A percentile compares a stretch with the other conserved stretches of the same genome.
These are phyloP conservation scores for Imbricaverruca yamaguchii DNA, from an alignment of 2,888 invertebrate genomes.

Conservation along the genomic window DNA sequence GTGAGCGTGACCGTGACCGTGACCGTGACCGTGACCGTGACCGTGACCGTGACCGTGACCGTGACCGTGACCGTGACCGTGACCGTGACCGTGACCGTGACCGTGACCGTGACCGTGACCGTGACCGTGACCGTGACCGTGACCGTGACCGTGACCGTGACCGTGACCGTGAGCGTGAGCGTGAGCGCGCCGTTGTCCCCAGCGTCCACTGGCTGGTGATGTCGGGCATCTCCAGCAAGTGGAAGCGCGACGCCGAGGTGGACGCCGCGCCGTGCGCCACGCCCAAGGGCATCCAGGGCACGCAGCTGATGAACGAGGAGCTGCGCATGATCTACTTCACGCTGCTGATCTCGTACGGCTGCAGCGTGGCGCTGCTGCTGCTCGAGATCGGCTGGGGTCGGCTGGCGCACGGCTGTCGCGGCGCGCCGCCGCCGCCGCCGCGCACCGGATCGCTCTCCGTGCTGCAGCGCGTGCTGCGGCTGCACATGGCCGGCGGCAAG, in stretches of 20 bases:
- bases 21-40: too few relatives aligned
- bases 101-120: too few relatives aligned
- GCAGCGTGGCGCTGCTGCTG: not conserved
- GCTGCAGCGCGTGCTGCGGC: slow-evolving; percentile 9
- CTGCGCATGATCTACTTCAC: slow-evolving; percentile 71
- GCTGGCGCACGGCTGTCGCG: not conserved
- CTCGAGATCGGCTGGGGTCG: slow-evolving; percentile 33
- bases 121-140: too few relatives aligned
- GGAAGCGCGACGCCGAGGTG: slow-evolving; percentile 7
- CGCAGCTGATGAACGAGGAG: slow-evolving; percentile 66
- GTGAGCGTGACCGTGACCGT: too few relatives aligned
- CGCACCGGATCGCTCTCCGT: not conserved
- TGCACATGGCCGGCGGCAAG: not conserved
- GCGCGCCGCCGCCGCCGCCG: not conserved
- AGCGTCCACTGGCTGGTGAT: slow-evolving; percentile 4
- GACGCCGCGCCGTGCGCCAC: slow-evolving; percentile 56
- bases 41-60: too few relatives aligned
- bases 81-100: too few relatives aligned
- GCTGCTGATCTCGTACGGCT: slow-evolving; percentile 42
- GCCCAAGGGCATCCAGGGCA: slow-evolving; percentile 68
- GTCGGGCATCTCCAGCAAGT: slow-evolving; percentile 1
- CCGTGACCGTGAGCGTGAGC: too few relatives aligned
- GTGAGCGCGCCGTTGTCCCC: not conserved
- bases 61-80: too few relatives aligned
- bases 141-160: too few relatives aligned